Evolutionary conservation across 2,797 vertebrate species (phyloP), one percentile per base, ranked within the genome.

Genomic region (Sebastes nivosus): DNA sequence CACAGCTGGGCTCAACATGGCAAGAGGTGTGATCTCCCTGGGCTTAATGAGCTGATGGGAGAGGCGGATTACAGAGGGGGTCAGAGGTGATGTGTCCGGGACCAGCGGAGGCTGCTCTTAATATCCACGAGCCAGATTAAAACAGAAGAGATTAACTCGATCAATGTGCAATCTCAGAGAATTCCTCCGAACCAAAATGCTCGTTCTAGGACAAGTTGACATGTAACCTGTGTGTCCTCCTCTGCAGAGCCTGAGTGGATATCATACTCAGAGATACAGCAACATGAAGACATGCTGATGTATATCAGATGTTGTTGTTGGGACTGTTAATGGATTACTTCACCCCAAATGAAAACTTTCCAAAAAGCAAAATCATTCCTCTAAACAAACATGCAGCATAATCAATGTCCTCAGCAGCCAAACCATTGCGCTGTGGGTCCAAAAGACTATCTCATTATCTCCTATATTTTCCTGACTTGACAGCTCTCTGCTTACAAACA

Each of bases 1-100:
- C 91, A 86, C 95, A 96, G 95, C 95, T 95, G 94, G 89, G 84
- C 80, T 78, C 92, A 95, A 93, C 93, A 93, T 95, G 95, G 93
- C 50, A 7, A 88, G 89, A 95, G 92, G 95, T 96, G 95, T 94
- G 93, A 95, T 94, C 82, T 90, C 84, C 82, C 50, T 22, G 24
- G 74, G 66, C 80, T 87, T 95, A 95, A 95, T 94, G 93, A 96
- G 94, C 91, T 88, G 92, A 91, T 86, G 91, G 92, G 80, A 87
- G 89, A 90, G 92, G 88, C 83, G 89, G 92, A 94, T 94, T 94
- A 93, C 88, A 90, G 86, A 68, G 12, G 58, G 32, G 91, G 93
- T 93, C 93, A 92, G 78, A 91, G 91, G 93, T 93, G 90, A 86
- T 67, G 90, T 88, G 89, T 90, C 88, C 77, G 67, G 89, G 88